phyloP scores from a whole-genome alignment of 2,113 vertebrate genomes.

The Platysteira castanea region DNA sequence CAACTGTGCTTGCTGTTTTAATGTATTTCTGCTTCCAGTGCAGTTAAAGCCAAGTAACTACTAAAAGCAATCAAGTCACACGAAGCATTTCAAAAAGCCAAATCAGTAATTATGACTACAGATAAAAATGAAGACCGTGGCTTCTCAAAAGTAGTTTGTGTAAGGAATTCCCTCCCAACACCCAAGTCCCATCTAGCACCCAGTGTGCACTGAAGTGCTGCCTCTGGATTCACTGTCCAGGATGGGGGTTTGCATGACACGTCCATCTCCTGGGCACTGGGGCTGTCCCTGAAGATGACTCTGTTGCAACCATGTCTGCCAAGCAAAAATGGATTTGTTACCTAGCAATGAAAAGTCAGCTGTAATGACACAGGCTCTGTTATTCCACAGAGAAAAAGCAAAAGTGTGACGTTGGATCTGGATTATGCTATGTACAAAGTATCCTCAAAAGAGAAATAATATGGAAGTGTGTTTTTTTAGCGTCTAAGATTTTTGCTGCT shows the following conservation, averaged over 20 bases:
- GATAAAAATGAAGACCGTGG: not conserved
- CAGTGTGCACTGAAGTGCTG: not conserved
- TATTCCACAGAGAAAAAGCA: not conserved
- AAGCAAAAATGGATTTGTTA: not conserved
- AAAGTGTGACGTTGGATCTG: not conserved
- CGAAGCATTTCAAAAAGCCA: not conserved
- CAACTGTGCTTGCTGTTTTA: not conserved
- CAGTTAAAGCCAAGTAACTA: constrained; percentile 3
- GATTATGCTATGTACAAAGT: not conserved
- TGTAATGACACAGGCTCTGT: not conserved
- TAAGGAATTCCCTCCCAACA: not conserved
- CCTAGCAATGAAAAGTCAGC: not conserved
- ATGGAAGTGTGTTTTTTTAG: not conserved
- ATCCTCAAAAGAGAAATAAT: not conserved
- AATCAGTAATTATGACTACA: not conserved
- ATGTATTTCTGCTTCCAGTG: constrained; percentile 19
- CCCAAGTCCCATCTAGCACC: not conserved
- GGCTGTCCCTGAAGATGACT: too few relatives aligned
- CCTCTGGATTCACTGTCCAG: not conserved
- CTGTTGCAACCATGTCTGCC: not conserved
- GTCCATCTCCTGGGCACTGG: accelerated
- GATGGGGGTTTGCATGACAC: not conserved
- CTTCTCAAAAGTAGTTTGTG: not conserved
- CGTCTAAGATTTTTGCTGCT: not conserved
- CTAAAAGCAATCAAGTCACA: not conserved